phyloP scores from a whole-genome alignment of 2,797 vertebrate species.

The Muscicapa comitata region DNA sequence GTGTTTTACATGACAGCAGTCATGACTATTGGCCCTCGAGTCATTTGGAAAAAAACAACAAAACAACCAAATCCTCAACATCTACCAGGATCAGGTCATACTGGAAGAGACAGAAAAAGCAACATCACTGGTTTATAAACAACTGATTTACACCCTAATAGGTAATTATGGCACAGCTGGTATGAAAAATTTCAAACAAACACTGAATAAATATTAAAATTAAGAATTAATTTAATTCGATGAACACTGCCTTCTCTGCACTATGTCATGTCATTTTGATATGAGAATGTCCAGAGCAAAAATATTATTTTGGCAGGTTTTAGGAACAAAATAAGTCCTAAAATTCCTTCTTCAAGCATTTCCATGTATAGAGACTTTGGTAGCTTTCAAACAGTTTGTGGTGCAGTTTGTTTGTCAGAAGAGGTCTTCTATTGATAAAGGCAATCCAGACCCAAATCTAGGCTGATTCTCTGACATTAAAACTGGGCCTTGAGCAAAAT shows the following conservation, averaged over 20 bases:
- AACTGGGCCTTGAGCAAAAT: background rate
- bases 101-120: background rate
- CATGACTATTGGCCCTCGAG: constrained; percentile 26
- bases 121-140: background rate
- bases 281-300: background rate
- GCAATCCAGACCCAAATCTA: background rate
- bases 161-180: background rate
- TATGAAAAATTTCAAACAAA: background rate
- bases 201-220: background rate
- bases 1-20: constrained; percentile 53
- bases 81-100: constrained; percentile 6
- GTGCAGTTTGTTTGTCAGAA: background rate
- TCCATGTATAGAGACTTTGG: background rate
- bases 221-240: background rate
- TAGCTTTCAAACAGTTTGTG: background rate
- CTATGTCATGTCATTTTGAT: background rate
- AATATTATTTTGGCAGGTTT: background rate
- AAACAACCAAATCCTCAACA: background rate
- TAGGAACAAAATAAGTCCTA: background rate
- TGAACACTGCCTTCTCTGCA: background rate
- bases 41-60: constrained; percentile 14
- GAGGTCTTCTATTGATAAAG: background rate
- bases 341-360: background rate
- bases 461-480: background rate
- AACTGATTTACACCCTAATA: background rate